These are phyloP conservation scores for Apamea sordens DNA, from an alignment of 2,888 invertebrate genomes.

Conservation along the genomic window DNA sequence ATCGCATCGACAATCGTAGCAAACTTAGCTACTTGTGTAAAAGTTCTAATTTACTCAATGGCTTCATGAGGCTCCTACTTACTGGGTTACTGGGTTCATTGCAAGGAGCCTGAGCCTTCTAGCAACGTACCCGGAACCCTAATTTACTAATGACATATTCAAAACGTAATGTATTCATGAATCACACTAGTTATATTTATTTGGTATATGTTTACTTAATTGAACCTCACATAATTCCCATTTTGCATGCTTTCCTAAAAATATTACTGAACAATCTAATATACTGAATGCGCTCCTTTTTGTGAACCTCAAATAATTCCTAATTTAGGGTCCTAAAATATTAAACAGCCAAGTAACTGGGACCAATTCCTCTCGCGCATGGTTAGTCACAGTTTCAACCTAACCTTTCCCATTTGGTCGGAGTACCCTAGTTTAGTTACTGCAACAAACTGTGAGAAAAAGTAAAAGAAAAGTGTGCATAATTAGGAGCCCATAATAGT, in stretches of 20 bases:
- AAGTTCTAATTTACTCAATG: not conserved
- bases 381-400: not conserved
- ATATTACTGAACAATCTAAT: not conserved
- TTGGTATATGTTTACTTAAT: not conserved
- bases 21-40: not conserved
- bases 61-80: not conserved
- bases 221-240: not conserved
- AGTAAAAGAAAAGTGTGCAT: not conserved
- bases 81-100: not conserved
- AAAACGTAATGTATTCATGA: not conserved
- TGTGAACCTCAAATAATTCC: not conserved
- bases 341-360: not conserved
- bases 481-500: not conserved
- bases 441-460: not conserved
- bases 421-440: not conserved
- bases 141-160: too few relatives aligned
- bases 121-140: not conserved
- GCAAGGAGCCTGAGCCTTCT: not conserved
- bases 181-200: not conserved
- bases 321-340: not conserved
- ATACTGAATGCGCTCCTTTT: not conserved
- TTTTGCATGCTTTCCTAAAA: not conserved
- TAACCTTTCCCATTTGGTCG: not conserved
- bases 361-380: not conserved
- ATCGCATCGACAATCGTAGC: not conserved